phyloP scores from a whole-genome alignment of 1,140 invertebrate species.

The Mactra quadrangularis region DNA sequence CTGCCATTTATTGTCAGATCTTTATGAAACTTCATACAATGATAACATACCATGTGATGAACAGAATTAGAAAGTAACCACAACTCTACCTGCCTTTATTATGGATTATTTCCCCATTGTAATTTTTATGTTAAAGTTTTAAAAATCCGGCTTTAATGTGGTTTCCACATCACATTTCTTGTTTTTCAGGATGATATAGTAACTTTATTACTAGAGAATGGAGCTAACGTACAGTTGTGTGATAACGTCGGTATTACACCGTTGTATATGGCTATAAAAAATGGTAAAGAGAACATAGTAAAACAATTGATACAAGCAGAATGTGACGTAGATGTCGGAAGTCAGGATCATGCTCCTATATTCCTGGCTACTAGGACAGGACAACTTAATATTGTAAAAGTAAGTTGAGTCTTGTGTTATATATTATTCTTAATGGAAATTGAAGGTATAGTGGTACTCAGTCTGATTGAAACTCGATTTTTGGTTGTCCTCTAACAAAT shows the following conservation, averaged over 20 bases:
- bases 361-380: constrained; percentile 74
- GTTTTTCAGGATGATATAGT: constrained; percentile 53
- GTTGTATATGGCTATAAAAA: constrained; percentile 75
- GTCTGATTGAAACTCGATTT: no score
- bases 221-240: constrained; percentile 70
- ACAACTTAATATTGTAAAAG: constrained; percentile 70
- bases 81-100: no score
- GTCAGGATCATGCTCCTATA: constrained; percentile 76
- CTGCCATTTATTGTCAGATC: no score
- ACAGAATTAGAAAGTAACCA: no score
- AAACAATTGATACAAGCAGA: constrained; percentile 69
- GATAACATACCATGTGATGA: no score
- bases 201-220: constrained; percentile 60
- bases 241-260: constrained; percentile 78
- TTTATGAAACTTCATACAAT: no score
- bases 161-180: no score
- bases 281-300: constrained; percentile 57
- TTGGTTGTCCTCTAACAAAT: no score
- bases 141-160: no score
- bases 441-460: neutral
- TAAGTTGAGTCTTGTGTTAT: constrained; percentile 23
- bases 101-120: no score
- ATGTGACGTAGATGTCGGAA: constrained; percentile 75
- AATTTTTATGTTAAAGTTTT: no score
- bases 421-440: neutral